Percentiles rank a stretch among this genome's conserved stretches.
Conservation (phyloP, 2,113 vertebrate genomes). For the Pavo muticus region DNA sequence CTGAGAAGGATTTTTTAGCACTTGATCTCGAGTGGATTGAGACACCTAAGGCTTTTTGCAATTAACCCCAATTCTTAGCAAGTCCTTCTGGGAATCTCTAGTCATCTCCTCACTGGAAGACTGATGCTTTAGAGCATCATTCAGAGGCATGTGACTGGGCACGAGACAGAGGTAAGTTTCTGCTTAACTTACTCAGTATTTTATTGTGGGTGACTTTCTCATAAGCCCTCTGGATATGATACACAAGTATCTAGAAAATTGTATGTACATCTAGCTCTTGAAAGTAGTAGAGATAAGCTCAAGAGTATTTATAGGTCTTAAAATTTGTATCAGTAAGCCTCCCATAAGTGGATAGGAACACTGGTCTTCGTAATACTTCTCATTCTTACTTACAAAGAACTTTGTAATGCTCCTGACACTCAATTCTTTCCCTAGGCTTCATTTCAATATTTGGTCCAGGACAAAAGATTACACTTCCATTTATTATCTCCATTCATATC, state of each 20-base stretch:
- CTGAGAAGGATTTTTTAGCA: neutral
- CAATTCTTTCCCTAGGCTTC: neutral
- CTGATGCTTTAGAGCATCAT: neutral
- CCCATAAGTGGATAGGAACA: neutral
- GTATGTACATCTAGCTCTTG: neutral
- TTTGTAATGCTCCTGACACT: neutral
- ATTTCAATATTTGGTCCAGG: neutral
- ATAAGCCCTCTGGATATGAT: neutral
- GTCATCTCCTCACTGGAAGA: neutral
- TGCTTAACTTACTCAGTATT: neutral
- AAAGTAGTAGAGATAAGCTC: neutral
- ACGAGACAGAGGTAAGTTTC: neutral
- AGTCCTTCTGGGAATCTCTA: neutral
- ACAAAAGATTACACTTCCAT: neutral
- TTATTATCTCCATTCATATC: neutral
- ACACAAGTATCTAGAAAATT: neutral
- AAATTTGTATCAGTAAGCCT: neutral
- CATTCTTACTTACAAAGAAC: neutral
- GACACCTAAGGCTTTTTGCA: neutral
- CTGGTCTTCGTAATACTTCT: neutral
- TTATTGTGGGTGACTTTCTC: neutral
- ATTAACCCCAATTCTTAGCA: neutral
- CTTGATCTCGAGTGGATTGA: neutral
- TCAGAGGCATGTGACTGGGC: neutral
- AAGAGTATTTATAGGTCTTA: neutral